Evolutionary conservation across 2,888 invertebrate genomes (phyloP), one percentile per base, ranked within the genome.

Genomic region (Xiphydria camelus): DNA sequence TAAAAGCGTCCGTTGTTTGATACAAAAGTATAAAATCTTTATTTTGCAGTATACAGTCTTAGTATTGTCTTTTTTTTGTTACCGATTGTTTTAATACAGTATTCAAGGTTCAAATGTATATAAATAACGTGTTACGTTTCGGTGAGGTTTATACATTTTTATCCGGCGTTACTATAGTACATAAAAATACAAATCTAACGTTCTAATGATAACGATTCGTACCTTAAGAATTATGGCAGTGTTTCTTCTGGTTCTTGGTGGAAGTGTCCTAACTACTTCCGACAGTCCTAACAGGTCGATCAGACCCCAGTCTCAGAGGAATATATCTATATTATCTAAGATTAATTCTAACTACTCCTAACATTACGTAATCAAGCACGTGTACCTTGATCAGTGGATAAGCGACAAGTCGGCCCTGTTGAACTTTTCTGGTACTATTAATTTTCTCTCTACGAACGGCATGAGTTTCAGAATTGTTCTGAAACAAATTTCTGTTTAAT

Each of bases 1-100:
- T n/a, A n/a, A n/a, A n/a, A n/a, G n/a, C n/a, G n/a, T n/a, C n/a
- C n/a, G n/a, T n/a, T n/a, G n/a, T n/a, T n/a, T n/a, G n/a, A 44
- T 55, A 63, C 55, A 59, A 66, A 66, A 66, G 53, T 66, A 66
- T 62, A 64, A 66, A 62, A 64, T 53, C 53, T 61, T 54, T 59
- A 57, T 64, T 62, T 47, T 57, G 34, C 34, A 34, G 18, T 34
- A 34, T 15, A 34, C 34, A 34, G 18, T 34, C 34, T 34, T 34
- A 9, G 19, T 34, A n/a, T 19, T 25, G n/a, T 29, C 15, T 29
- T 29, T 26, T n/a, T 34, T 18, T 18, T 34, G 34, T 34, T 6
- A 10, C 34, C 18, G 34, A 34, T 7, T 34, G 15, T 34, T 19
- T 23, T 17, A 34, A 15, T 34, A 34, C 19, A 25, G 25, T 17